Conservation (phyloP, 2,797 vertebrate species). For the Otus scops region DNA sequence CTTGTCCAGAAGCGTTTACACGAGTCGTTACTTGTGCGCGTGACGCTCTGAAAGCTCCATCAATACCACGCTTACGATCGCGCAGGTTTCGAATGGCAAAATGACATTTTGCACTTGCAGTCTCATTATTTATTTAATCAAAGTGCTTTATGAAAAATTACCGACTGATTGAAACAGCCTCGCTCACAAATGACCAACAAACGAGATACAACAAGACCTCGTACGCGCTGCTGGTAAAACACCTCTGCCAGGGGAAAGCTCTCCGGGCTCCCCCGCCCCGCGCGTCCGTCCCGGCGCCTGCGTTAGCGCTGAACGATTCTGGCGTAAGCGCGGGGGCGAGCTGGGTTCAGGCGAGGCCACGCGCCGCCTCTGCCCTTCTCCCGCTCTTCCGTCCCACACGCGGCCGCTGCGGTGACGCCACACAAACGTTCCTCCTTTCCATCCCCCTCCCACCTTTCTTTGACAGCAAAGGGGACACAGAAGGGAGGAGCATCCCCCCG, state of each 20-base stretch:
- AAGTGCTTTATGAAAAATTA: background rate
- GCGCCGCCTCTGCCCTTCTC: background rate
- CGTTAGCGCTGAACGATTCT: background rate
- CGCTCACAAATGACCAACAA: background rate
- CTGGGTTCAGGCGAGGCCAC: too few relatives aligned
- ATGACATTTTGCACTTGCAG: background rate
- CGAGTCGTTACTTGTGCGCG: fast-evolving
- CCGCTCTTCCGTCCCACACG: background rate
- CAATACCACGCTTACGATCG: fast-evolving
- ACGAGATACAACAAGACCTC: too few relatives aligned
- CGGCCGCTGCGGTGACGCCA: background rate
- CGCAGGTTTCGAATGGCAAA: background rate
- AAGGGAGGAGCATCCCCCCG: background rate
- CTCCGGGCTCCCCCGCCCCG: fast-evolving
- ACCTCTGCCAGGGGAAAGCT: background rate
- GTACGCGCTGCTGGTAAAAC: too few relatives aligned
- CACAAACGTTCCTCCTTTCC: too few relatives aligned
- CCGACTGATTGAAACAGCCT: background rate
- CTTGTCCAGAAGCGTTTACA: background rate
- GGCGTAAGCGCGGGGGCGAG: background rate
- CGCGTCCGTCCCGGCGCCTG: fast-evolving
- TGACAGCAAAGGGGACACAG: background rate
- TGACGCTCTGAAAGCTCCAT: fast-evolving
- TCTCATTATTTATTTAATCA: background rate
- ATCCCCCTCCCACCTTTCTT: too few relatives aligned